phyloP scores from a whole-genome alignment of 2,113 vertebrate species.

The Malurus alboscapulatus region DNA sequence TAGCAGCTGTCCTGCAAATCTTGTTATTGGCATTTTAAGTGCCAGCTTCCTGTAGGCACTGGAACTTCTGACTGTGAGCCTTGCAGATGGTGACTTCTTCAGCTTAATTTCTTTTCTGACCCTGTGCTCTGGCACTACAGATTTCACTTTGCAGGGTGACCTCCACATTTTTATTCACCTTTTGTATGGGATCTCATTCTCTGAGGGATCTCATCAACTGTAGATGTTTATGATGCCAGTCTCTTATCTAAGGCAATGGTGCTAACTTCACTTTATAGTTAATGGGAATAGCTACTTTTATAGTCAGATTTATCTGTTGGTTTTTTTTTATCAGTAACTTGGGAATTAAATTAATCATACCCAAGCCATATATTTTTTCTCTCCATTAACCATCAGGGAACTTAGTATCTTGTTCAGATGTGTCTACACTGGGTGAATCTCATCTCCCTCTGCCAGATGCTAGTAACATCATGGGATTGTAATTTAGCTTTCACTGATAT shows the following conservation, averaged over 20 bases:
- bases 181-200: not conserved
- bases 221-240: not conserved
- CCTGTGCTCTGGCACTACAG: not conserved
- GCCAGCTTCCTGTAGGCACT: not conserved
- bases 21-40: not conserved
- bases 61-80: not conserved
- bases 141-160: not conserved
- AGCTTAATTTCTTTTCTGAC: not conserved
- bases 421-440: not conserved
- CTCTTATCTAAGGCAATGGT: not conserved
- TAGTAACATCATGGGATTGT: not conserved
- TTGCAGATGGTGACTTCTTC: not conserved
- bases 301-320: not conserved
- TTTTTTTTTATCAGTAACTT: not conserved
- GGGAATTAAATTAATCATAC: not conserved
- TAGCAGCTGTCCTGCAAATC: not conserved
- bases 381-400: not conserved
- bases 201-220: not conserved
- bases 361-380: not conserved
- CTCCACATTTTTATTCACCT: not conserved
- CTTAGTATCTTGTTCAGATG: not conserved
- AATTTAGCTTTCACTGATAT: not conserved
- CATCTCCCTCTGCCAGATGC: not conserved
- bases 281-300: not conserved
- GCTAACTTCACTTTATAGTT: not conserved